phyloP scores from a whole-genome alignment of 2,797 vertebrate species.

The Gymnocypris eckloni region DNA sequence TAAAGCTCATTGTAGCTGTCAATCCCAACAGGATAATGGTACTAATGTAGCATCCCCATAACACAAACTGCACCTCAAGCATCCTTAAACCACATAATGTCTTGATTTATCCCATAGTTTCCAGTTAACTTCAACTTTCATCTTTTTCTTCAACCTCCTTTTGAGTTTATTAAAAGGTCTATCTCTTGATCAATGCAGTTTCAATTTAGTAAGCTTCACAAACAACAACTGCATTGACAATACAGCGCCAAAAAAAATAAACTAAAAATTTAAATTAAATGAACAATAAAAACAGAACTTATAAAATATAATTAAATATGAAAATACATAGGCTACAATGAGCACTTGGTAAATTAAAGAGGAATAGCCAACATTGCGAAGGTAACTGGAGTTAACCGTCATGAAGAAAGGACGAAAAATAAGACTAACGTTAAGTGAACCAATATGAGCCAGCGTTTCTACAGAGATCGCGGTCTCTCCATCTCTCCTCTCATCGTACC shows the following conservation, averaged over 20 bases:
- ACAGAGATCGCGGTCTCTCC: slow-evolving; percentile 7
- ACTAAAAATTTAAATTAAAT: neutral
- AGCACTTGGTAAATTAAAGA: neutral
- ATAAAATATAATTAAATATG: neutral
- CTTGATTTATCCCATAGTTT: neutral
- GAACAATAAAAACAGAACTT: rapidly evolving
- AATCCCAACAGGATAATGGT: slow-evolving; percentile 14
- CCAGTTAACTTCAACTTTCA: neutral
- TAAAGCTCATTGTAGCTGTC: slow-evolving; percentile 28
- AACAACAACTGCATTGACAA: neutral
- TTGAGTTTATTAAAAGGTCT: neutral
- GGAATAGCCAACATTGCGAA: neutral
- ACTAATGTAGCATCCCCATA: slow-evolving; percentile 34
- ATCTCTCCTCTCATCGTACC: slow-evolving; percentile 72
- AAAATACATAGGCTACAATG: neutral
- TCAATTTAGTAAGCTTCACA: neutral
- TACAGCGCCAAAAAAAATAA: neutral
- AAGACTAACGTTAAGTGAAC: neutral
- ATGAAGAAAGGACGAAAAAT: neutral
- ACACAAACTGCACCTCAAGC: neutral
- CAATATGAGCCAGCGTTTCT: neutral
- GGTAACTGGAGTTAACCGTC: neutral
- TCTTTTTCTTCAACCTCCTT: neutral
- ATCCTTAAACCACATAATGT: slow-evolving; percentile 19
- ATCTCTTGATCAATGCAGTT: neutral